Base-by-base conservation (phyloP, 64 coral and sea anemone species). In the Astreopora myriophthalma region DNA sequence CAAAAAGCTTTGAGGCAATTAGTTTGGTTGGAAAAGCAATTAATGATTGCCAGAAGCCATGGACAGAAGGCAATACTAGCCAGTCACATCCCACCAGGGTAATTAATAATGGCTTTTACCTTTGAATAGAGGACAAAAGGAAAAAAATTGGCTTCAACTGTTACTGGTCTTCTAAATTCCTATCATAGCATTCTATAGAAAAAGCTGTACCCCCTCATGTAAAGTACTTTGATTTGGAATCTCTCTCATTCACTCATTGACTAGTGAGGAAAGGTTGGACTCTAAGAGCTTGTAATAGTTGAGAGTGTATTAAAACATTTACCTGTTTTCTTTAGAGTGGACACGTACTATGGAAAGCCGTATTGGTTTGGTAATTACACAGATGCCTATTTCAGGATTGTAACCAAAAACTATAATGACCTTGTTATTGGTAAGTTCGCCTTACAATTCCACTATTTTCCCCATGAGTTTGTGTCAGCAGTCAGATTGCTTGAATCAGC, bases 61-160 rank as follows among this genome's bases (percentile, higher is more conserved):
- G 61, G 80, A 38, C 58, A 95, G 14, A 95, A 86, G 75, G 93
- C 85, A 12, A 86, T 95, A 12, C 26, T 95, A 6, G 61, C 81
- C n/a, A 48, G 87, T 39, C 93, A 95, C 63, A 91, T 95, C 34
- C 88, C 93, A 20, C 80, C 88, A 67, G 93, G 93, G 93, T 95
- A 84, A 69, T 69, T 55, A 55, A 16, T 55, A 16, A 19, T 13
- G 17, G 3, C 16, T 55, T 16, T 8, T 13, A 13, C 16, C 12
- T 55, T 55, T 5, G 16, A 55, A n/a, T n/a, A n/a, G n/a, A n/a
- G n/a, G n/a, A n/a, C n/a, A n/a, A n/a, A n/a, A n/a, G n/a, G n/a
- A n/a, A n/a, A n/a, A n/a, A n/a, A n/a, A n/a, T n/a, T n/a, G n/a
- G n/a, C n/a, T n/a, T n/a, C n/a, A n/a, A n/a, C n/a, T n/a, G n/a